phyloP scores from a whole-genome alignment of 2,888 invertebrate species.

The Torymus tubicola region DNA sequence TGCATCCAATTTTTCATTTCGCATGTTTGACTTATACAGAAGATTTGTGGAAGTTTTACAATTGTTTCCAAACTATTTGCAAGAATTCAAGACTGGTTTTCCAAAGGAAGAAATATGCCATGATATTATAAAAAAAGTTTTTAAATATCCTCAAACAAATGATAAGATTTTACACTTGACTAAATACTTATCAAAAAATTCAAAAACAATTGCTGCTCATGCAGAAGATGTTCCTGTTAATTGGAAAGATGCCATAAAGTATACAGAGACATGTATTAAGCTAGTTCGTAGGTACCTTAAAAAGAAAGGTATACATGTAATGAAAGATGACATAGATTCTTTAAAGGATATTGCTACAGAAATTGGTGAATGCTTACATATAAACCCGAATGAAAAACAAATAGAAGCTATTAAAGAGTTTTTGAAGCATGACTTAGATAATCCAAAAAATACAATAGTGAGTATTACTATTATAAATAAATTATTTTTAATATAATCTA shows the following conservation, averaged over 20 bases:
- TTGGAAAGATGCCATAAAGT: conserved; percentile 33
- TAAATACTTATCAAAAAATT: conserved; percentile 28
- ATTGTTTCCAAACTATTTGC: conserved; percentile 11
- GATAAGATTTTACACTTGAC: neutral
- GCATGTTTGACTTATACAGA: conserved; percentile 47
- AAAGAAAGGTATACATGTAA: neutral
- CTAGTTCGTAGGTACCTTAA: conserved; percentile 13
- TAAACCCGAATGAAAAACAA: conserved; percentile 16
- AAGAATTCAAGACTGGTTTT: conserved; percentile 33
- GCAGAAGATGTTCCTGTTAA: conserved; percentile 34
- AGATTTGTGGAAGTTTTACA: conserved; percentile 45
- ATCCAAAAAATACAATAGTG: conserved; percentile 42
- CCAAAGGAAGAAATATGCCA: conserved; percentile 27
- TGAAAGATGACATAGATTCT: conserved; percentile 10
- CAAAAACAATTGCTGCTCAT: conserved; percentile 19
- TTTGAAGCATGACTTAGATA: conserved; percentile 37
- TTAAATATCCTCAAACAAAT: conserved; percentile 6
- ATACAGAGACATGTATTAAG: conserved; percentile 25
- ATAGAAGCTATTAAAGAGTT: conserved; percentile 38
- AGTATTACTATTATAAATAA: conserved; percentile 1
- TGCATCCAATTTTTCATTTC: conserved; percentile 36
- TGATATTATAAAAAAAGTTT: conserved; percentile 16
- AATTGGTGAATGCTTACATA: conserved; percentile 15
- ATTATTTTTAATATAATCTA: neutral
- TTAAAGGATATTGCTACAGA: conserved; percentile 8